Percentiles rank a stretch among this genome's conserved stretches.
Conservation (phyloP, 1,140 invertebrate genomes). For the Diuraphis noxia region DNA sequence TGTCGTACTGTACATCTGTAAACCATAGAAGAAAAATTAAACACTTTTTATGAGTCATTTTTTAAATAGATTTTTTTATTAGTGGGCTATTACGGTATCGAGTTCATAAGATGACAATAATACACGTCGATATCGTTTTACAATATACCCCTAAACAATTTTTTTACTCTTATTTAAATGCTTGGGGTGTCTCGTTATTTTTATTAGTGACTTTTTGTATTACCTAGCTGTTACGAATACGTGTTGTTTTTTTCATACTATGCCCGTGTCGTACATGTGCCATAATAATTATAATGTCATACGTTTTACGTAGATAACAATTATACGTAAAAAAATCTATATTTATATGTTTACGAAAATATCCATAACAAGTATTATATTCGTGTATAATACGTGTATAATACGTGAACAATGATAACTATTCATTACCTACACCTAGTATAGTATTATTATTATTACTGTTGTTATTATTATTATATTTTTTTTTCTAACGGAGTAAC, state of each 20-base stretch:
- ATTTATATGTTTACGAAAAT: not conserved
- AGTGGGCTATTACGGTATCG: not conserved
- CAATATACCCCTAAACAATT: not conserved
- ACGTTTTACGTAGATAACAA: not conserved
- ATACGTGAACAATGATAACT: not conserved
- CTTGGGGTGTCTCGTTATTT: not conserved
- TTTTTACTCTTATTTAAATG: slow-evolving; percentile 13
- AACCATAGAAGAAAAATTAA: not conserved
- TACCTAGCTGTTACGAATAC: not conserved
- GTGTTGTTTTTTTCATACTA: not conserved
- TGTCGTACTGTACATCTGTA: not conserved
- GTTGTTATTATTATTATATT: too few species aligned
- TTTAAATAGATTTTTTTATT: not conserved
- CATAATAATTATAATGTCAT: not conserved
- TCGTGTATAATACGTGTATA: not conserved
- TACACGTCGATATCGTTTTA: not conserved
- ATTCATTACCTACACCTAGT: not conserved
- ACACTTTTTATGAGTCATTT: not conserved
- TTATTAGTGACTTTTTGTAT: not conserved
- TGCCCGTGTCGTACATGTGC: slow-evolving; percentile 10
- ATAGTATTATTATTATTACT: not conserved
- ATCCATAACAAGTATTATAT: not conserved
- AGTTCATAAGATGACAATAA: slow-evolving; percentile 27
- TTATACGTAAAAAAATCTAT: not conserved
- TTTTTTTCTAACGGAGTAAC: not conserved